A percentile compares a stretch with the other conserved stretches of the same genome.
phyloP scores from a whole-genome alignment of 2,113 vertebrate genomes.

The Tachuris rubrigastra region DNA sequence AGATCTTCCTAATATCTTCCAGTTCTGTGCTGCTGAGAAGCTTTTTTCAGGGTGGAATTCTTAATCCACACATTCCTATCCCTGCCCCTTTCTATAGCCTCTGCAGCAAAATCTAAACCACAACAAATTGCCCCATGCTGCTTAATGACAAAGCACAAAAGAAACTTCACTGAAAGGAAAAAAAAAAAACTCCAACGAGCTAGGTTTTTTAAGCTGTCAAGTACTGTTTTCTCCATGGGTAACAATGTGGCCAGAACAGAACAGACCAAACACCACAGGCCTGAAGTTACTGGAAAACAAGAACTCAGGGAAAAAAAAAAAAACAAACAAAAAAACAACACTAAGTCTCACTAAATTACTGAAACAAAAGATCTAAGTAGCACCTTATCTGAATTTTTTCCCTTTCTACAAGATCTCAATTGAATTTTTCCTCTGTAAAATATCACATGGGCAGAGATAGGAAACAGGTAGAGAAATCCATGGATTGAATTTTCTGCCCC shows the following conservation, averaged over 20 bases:
- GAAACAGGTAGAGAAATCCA: neutral
- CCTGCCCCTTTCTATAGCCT: neutral
- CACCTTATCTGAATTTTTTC: neutral
- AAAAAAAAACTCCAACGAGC: neutral
- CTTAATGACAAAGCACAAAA: neutral
- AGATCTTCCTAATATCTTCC: neutral
- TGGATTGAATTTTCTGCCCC: neutral
- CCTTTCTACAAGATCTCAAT: neutral
- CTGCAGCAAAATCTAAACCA: neutral
- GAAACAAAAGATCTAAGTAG: neutral
- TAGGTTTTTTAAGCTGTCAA: neutral
- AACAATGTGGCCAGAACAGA: neutral
- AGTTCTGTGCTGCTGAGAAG: neutral
- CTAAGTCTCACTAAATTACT: neutral
- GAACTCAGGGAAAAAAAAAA: neutral
- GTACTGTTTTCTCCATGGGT: neutral
- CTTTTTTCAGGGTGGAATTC: neutral
- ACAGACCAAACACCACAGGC: neutral
- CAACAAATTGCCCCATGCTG: rapidly evolving
- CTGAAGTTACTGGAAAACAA: neutral
- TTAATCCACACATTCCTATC: neutral
- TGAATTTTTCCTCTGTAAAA: neutral
- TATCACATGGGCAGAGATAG: neutral
- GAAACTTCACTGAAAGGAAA: neutral
- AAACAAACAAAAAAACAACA: neutral